Base-by-base conservation (phyloP, 2,113 vertebrate genomes). In the Planiliza haematocheilus region DNA sequence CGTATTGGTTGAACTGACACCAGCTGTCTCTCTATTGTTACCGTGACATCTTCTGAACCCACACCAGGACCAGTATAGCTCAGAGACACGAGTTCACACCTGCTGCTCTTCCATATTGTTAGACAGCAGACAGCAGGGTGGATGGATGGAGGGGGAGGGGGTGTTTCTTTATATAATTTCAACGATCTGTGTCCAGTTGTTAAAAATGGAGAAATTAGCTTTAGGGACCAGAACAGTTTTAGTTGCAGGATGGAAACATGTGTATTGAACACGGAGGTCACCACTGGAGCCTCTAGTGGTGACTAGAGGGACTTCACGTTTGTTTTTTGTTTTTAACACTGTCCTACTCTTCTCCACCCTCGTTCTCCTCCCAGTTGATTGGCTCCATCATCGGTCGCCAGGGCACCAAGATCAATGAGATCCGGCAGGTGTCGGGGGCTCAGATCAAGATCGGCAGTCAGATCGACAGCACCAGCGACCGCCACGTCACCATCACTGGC, bases 361-460 rank as follows among this genome's bases (percentile, higher is more conserved):
- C 30, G 0, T 24, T 61, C 14, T 73, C 41, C 41, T 52, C 38
- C 0, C 89, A 98, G 97, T 94, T 98, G 86, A 96, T 98, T 9
- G 97, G 97, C 82, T 98, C 97, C 46, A 96, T 98, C 91, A 98
- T 98, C 0, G 97, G 97, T 74, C 95, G 96, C 37, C 97, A 98
- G 1, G 97, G 97, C 83, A 97, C 95, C 91, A 98, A 98, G 94
- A 98, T 97, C 1, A 88, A 85, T 0, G 86, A 88, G 77, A 88
- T 88, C 77, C 86, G 86, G 94, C 97, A 98, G 89, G 96, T 97
- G 65, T 98, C 97, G 0, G 97, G 97, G 0, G 97, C 97, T 14
- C 97, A 98, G 81, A 98, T 98, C 89, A 98, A 98, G 93, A 98
- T 98, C 0, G 97, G 96, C 82, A 98, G 96, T 85, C 96, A 98